phyloP scores from a whole-genome alignment of 2,797 vertebrate genomes.

The Crenichthys baileyi region DNA sequence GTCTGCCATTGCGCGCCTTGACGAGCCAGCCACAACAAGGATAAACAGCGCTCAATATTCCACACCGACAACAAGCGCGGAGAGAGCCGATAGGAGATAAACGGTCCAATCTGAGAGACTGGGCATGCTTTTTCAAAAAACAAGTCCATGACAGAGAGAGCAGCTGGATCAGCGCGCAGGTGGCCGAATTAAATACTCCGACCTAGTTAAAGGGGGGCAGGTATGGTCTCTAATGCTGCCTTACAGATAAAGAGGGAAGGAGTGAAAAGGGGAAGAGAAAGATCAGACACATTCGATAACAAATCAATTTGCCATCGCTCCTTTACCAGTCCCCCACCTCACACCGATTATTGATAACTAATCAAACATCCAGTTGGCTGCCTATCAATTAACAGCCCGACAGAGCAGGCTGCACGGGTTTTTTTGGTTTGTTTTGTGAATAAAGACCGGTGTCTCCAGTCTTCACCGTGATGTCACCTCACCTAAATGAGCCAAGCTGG shows the following conservation, averaged over 20 bases:
- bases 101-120: constrained; percentile 6
- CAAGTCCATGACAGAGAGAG: constrained; percentile 39
- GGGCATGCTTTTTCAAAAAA: constrained; percentile 12
- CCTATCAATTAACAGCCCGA: constrained; percentile 42
- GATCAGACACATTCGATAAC: constrained; percentile 67
- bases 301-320: constrained; percentile 69
- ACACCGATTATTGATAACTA: constrained; percentile 44
- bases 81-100: not conserved
- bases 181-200: constrained; percentile 41
- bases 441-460: constrained; percentile 55
- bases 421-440: constrained; percentile 41
- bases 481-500: constrained; percentile 66
- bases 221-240: constrained; percentile 5
- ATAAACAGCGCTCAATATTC: constrained; percentile 68
- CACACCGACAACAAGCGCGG: constrained; percentile 41
- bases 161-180: constrained; percentile 58
- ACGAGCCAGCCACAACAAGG: constrained; percentile 66
- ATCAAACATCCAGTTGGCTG: constrained; percentile 47
- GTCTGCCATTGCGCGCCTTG: constrained; percentile 63
- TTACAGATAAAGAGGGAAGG: constrained; percentile 16
- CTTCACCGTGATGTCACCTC: constrained; percentile 70
- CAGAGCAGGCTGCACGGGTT: constrained; percentile 15
- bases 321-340: constrained; percentile 47
- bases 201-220: not conserved
- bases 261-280: constrained; percentile 39